Conservation (phyloP, 2,113 vertebrate genomes). For the Microcebus lehilahytsara region DNA sequence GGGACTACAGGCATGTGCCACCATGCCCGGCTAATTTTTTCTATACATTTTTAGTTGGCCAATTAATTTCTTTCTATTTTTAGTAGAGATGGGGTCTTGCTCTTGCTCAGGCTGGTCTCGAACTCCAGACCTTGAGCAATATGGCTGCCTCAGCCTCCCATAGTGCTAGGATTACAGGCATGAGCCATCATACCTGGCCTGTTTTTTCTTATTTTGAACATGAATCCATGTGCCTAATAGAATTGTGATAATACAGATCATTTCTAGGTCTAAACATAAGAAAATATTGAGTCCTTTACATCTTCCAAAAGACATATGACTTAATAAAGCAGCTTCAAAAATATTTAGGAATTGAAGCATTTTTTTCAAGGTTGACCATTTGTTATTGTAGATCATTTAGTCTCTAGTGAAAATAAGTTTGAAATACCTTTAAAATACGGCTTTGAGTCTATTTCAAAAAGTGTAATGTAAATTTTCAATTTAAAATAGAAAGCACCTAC, state of each 20-base stretch:
- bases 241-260: neutral
- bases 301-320: neutral
- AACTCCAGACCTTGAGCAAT: too few relatives aligned
- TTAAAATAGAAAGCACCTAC: conserved; percentile 24
- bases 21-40: too few relatives aligned
- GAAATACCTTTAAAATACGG: neutral
- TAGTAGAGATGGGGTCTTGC: too few relatives aligned
- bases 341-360: neutral
- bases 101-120: too few relatives aligned
- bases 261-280: neutral
- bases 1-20: too few relatives aligned
- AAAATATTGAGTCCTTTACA: neutral
- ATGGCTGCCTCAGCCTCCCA: too few relatives aligned
- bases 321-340: neutral
- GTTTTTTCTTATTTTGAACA: conserved; percentile 34
- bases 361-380: neutral
- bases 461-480: neutral
- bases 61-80: too few relatives aligned
- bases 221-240: neutral
- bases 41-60: too few relatives aligned
- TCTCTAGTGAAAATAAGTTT: neutral
- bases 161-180: too few relatives aligned
- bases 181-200: too few relatives aligned
- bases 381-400: neutral
- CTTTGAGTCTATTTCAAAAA: conserved; percentile 8